Conservation (phyloP, 64 coral and sea anemone genomes). For the Montipora capricornis region DNA sequence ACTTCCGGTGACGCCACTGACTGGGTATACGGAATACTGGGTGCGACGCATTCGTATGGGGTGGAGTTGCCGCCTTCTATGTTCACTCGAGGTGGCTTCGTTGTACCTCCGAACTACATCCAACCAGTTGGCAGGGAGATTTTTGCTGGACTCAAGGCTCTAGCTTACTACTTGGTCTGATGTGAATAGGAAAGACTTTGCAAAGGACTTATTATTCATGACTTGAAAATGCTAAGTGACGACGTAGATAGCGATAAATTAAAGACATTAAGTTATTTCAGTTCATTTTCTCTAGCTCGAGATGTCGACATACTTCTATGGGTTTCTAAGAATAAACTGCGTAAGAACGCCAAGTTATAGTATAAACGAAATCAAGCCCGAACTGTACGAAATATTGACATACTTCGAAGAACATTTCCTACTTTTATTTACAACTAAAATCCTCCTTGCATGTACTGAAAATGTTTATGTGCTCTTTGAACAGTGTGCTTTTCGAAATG, state of each 20-base stretch:
- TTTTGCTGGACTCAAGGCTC: conserved; percentile 51
- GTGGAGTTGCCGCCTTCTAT: conserved; percentile 79
- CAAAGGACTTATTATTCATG: background rate
- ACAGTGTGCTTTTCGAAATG: background rate
- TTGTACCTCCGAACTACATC: conserved; percentile 62
- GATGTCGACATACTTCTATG: background rate
- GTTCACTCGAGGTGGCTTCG: conserved; percentile 41
- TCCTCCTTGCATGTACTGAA: background rate
- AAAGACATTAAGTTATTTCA: background rate
- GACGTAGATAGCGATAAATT: background rate
- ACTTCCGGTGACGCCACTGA: conserved; percentile 91
- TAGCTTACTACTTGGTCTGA: conserved; percentile 18
- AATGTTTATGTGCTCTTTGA: background rate
- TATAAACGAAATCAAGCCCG: too few species aligned
- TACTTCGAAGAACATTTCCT: too few species aligned
- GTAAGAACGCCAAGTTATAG: too few species aligned
- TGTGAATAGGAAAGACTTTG: background rate
- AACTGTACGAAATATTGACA: too few species aligned
- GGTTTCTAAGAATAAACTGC: too few species aligned
- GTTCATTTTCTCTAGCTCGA: background rate
- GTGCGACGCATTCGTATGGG: conserved; percentile 85
- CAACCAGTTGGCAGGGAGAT: conserved; percentile 71
- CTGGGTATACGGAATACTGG: conserved; percentile 84
- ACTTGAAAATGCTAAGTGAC: background rate
- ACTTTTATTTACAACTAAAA: background rate